Evolutionary conservation across 2,888 invertebrate species (phyloP).

Genomic region (Rhagium mordax): DNA sequence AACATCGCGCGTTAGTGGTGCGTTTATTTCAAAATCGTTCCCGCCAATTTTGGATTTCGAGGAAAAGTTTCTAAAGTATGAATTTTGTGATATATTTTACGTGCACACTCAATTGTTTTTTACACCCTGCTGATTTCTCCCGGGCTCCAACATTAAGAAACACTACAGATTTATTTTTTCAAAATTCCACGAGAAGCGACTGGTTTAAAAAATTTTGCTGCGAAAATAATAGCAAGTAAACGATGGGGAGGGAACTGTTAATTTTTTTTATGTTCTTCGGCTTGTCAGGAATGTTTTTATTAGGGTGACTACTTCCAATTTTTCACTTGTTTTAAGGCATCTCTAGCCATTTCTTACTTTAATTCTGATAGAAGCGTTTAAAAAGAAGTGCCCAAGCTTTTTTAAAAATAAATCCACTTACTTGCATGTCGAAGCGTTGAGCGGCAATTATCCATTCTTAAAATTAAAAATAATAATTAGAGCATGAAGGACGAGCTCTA

Average conservation of each 20-base stretch:
- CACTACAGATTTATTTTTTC: not conserved
- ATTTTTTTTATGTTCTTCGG: no score
- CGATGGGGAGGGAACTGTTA: no score
- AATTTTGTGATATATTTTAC: constrained; percentile 14
- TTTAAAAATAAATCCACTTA: not conserved
- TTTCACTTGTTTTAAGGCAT: no score
- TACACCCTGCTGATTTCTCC: not conserved
- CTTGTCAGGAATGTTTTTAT: no score
- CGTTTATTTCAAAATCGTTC: constrained; percentile 18
- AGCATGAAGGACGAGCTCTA: not conserved
- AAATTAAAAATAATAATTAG: constrained; percentile 14
- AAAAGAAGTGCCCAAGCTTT: not conserved
- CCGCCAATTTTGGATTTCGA: constrained; percentile 23
- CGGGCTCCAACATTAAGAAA: not conserved
- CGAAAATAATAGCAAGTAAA: no score
- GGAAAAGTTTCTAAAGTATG: constrained; percentile 27
- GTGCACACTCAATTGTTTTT: not conserved
- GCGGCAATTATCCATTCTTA: not conserved
- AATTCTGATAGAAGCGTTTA: no score
- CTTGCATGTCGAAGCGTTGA: not conserved
- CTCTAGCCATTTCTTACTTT: no score
- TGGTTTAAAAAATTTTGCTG: no score
- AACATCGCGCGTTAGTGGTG: constrained; percentile 26
- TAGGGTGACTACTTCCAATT: no score
- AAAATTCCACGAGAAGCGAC: no score